Evolutionary conservation across 2,888 invertebrate species (phyloP), one percentile per base, ranked within the genome.

Genomic region (Caenorhabditis uteleia): DNA sequence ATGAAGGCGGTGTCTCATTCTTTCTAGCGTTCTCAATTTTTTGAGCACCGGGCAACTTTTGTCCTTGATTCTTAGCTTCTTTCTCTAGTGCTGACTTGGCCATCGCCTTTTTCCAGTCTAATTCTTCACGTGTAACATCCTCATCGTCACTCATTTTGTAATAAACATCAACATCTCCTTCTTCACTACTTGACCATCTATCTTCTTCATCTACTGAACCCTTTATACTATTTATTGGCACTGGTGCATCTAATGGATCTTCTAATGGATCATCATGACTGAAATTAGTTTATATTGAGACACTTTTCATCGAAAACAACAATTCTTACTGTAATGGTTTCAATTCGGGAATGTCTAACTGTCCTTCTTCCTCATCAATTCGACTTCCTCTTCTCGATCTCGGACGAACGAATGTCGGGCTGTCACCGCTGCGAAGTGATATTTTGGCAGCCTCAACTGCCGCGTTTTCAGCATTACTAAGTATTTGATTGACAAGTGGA

Each of bases 381-480:
- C 79, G 44, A 42, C 78, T 78, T 25, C 81, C 80, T 29, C 81
- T 57, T 45, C 81, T 60, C 6, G 79, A 80, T 12, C 72, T 55
- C 1, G 81, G 81, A 20, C 81, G 55, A 12, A 71, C 73, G 29
- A 68, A 56, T 2, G 70, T 64, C 8, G 68, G 69, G 43, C 70
- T 68, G 2, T 61, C 61, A 14, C 68, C 57, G 39, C 70, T 42
- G n/a, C 56, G 43, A 10, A 45, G 33, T 0, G 33, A 43, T 34
- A 45, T 51, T 14, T 29, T 16, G 8, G 44, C 27, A 6, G 4
- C 23, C n/a, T 5, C 16, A 6, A 10, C 36, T 7, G 44, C 49
- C 5, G 12, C 27, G 6, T 58, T 51, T 14, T 51, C 50, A 14
- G 21, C 14, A 4, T 58, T 46, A 21, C 39, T 43, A 25, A 21